Conservation (phyloP, 2,797 vertebrate species). For the Rhabdophis nuchalis region DNA sequence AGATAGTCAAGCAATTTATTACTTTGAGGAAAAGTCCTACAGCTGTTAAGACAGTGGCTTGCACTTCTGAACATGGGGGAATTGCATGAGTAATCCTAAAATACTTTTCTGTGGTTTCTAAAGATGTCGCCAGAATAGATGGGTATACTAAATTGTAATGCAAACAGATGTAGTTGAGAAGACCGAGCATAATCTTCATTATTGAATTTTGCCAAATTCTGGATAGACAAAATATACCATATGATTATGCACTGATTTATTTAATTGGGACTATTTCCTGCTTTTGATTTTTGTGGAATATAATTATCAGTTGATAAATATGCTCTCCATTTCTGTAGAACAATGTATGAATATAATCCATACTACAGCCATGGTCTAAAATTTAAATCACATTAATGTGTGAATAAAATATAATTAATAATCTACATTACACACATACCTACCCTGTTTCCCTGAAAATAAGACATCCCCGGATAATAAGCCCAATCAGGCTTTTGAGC, state of each 20-base stretch:
- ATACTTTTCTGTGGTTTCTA: neutral
- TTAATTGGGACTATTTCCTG: neutral
- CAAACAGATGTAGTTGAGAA: neutral
- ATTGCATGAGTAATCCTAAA: neutral
- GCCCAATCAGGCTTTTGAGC: too few relatives aligned
- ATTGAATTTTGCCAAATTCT: neutral
- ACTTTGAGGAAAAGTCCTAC: neutral
- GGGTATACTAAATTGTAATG: neutral
- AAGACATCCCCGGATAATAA: too few relatives aligned
- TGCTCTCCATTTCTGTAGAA: neutral
- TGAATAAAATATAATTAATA: neutral
- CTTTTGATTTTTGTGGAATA: neutral
- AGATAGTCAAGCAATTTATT: neutral
- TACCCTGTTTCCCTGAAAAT: neutral
- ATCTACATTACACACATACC: neutral
- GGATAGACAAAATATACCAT: neutral
- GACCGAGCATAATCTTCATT: neutral
- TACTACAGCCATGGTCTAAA: neutral
- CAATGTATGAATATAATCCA: neutral
- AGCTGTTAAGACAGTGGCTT: neutral
- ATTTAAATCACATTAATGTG: neutral
- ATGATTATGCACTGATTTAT: neutral
- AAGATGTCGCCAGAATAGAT: neutral
- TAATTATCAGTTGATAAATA: neutral
- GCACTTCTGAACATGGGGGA: neutral